phyloP scores from a whole-genome alignment of 1,140 invertebrate genomes.

The Hylaeus anthracinus region DNA sequence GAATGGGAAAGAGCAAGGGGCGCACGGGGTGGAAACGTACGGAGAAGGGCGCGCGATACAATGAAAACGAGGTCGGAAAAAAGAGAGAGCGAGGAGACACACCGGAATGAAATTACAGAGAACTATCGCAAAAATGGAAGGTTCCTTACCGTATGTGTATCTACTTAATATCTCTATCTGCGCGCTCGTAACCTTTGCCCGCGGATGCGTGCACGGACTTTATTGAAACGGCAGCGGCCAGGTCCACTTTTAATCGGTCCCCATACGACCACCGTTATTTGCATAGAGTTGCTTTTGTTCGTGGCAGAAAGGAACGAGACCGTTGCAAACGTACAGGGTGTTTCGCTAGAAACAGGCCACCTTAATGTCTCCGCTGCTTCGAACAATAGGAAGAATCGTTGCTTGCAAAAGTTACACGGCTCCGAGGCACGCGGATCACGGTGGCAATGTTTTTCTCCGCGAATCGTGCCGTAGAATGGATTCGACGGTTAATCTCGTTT shows the following conservation, averaged over 20 bases:
- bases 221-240: conserved; percentile 25
- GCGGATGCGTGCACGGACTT: background rate
- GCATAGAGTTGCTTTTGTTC: conserved; percentile 1
- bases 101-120: conserved; percentile 5
- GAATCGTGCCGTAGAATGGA: no score
- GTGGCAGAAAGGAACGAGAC: no score
- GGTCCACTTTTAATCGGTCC: conserved; percentile 7
- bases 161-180: no score
- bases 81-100: background rate
- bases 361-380: no score
- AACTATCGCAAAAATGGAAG: background rate
- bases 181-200: no score
- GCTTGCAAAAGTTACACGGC: no score
- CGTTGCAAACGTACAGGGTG: no score
- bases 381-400: no score
- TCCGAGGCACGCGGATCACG: no score
- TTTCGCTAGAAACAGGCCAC: no score
- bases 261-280: conserved; percentile 6
- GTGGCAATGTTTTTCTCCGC: no score
- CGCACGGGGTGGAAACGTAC: background rate
- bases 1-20: background rate
- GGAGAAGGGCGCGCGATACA: background rate
- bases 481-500: no score
- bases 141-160: background rate
- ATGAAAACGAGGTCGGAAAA: background rate